A percentile compares a stretch with the other conserved stretches of the same genome.
These are phyloP conservation scores for Sciaenops ocellatus DNA, from an alignment of 2,797 vertebrate species.

Conservation along the genomic window DNA sequence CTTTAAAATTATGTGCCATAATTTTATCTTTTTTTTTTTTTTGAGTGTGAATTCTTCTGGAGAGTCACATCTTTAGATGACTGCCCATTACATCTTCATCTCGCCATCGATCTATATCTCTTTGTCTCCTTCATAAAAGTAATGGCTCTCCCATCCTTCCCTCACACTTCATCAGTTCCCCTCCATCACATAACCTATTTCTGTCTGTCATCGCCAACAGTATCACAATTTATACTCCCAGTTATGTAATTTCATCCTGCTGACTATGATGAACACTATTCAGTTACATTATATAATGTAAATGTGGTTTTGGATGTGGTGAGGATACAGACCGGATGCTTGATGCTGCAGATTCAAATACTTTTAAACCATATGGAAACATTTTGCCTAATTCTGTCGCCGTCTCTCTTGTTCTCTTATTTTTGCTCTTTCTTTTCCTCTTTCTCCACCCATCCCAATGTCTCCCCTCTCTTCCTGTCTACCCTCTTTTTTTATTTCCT, in stretches of 20 bases:
- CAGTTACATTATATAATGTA: not conserved
- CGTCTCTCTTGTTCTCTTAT: not conserved
- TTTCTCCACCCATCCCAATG: not conserved
- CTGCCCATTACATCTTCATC: not conserved
- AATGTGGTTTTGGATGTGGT: not conserved
- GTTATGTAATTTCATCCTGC: conserved; percentile 16
- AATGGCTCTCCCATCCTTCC: conserved; percentile 3
- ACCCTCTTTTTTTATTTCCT: conserved; percentile 25
- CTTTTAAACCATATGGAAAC: conserved; percentile 9
- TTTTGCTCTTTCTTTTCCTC: conserved; percentile 9
- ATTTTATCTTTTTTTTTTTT: not conserved
- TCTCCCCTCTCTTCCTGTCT: conserved; percentile 44
- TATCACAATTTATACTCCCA: conserved; percentile 5
- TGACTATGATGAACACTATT: not conserved
- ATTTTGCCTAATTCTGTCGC: conserved; percentile 6
- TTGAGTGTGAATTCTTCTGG: conserved; percentile 13
- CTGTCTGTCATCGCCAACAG: conserved; percentile 9
- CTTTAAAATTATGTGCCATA: conserved; percentile 1
- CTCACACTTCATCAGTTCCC: not conserved
- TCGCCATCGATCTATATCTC: not conserved
- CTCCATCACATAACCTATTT: conserved; percentile 19
- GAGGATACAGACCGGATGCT: too few relatives aligned
- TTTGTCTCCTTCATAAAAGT: not conserved
- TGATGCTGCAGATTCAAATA: not conserved
- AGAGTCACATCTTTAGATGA: conserved; percentile 3